Percentiles rank a stretch among this genome's conserved stretches.
Conservation (phyloP, 2,888 invertebrate species). For the Chymomyza caudatula region DNA sequence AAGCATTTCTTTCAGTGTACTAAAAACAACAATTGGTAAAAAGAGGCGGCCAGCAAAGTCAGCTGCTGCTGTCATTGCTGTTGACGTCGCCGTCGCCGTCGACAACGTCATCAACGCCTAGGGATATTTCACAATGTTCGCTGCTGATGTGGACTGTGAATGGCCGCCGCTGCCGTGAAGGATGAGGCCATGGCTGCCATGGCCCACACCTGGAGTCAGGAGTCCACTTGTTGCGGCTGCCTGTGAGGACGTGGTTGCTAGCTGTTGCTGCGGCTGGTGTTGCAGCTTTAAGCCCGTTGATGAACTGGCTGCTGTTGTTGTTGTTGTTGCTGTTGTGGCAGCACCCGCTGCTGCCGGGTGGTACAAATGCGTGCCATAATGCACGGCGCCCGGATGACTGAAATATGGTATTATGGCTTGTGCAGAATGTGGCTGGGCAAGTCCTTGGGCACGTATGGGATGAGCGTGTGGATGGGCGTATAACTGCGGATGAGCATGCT, state of each 20-base stretch:
- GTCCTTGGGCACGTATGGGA: conserved; percentile 15
- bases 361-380: conserved; percentile 74
- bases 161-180: conserved; percentile 22
- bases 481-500: background rate
- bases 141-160: conserved; percentile 20
- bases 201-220: conserved; percentile 44
- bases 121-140: conserved; percentile 72
- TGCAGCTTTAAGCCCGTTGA: background rate
- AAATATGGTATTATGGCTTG: conserved; percentile 64
- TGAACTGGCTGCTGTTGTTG: background rate
- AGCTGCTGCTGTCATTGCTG: conserved; percentile 6
- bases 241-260: conserved; percentile 25
- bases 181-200: conserved; percentile 22
- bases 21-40: conserved; percentile 3
- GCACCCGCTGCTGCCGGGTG: conserved; percentile 57
- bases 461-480: conserved; percentile 8
- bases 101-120: conserved; percentile 23
- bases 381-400: conserved; percentile 70
- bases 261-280: conserved; percentile 21
- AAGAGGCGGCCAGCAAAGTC: conserved; percentile 23
- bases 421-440: too few species aligned
- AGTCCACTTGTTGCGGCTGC: conserved; percentile 52
- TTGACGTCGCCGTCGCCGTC: conserved; percentile 9
- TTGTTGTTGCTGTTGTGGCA: conserved; percentile 27
- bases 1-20: background rate